Conservation (phyloP, 1,140 invertebrate genomes). For the Laodelphax striatellus region DNA sequence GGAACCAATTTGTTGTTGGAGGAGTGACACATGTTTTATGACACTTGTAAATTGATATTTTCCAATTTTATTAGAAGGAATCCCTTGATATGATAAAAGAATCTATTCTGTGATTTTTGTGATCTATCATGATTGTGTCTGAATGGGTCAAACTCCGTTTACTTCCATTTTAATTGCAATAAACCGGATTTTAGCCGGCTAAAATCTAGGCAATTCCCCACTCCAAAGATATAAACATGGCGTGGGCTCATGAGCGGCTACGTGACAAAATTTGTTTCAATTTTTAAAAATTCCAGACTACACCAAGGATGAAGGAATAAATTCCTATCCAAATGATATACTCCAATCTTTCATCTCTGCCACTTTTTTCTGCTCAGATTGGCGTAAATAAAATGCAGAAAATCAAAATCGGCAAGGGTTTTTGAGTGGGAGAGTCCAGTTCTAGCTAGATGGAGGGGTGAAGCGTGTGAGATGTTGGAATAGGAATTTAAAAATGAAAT, state of each 20-base stretch:
- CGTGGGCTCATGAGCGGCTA: neutral
- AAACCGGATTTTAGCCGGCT: neutral
- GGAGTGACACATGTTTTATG: neutral
- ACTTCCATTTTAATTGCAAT: neutral
- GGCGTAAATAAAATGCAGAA: too few relatives aligned
- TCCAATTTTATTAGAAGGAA: neutral
- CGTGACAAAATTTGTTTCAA: too few relatives aligned
- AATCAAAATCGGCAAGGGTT: too few relatives aligned
- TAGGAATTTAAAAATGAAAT: too few relatives aligned
- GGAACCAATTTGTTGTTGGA: neutral
- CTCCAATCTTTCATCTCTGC: too few relatives aligned
- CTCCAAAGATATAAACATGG: neutral
- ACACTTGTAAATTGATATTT: neutral
- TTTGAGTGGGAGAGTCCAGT: too few relatives aligned
- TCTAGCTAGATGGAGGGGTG: too few relatives aligned
- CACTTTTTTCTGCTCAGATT: too few relatives aligned
- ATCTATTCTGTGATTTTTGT: neutral
- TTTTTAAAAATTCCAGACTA: too few relatives aligned
- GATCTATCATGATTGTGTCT: neutral
- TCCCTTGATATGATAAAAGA: neutral
- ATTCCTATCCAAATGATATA: too few relatives aligned
- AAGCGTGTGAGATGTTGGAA: too few relatives aligned
- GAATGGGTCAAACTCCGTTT: neutral
- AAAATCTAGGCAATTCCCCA: neutral
- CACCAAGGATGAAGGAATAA: too few relatives aligned